Base-by-base conservation (phyloP, 2,113 vertebrate species). In the Calidris pygmaea region DNA sequence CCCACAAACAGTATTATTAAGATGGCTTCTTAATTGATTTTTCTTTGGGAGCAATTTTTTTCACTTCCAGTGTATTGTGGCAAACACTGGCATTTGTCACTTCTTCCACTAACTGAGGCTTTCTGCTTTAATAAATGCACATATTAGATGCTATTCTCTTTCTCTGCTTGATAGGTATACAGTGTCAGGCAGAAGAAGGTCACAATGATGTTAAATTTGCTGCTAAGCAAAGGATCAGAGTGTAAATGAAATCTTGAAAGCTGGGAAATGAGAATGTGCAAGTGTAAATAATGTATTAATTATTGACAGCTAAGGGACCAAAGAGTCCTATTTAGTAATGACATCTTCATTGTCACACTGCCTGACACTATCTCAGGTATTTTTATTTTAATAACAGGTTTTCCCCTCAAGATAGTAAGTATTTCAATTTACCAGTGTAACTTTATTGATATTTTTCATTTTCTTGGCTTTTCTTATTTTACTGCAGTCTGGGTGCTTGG, bases 251-350 rank as follows among this genome's bases (percentile, higher is more conserved):
- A 98, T 98, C 97, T 98, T 98, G 97, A 98, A 98, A 98, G 98
- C 97, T 97, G 97, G 98, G 98, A 98, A 98, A 98, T 98, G 98
- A 98, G 97, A 98, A 97, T 98, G 98, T 99, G 99, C 98, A 98
- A 97, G 98, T 98, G 98, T 99, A 99, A 99, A 99, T 99, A 98
- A 99, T 99, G 98, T 98, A 98, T 99, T 99, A 98, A 99, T 99
- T 99, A 99, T 98, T 98, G 98, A 97, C 98, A 98, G 98, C 97
- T 78, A 83, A 88, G 97, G 96, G 97, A 98, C 96, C n/a, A 34
- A 97, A 97, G 96, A 96, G 94, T 98, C 97, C 96, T 98, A 94
- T 97, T 98, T 98, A 95, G 97, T 91, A 95, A 95, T 96, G 96
- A 98, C 96, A 97, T 98, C 98, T 98, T 98, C 92, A 97, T 98